Conservation (phyloP, 2,797 vertebrate species). For the Schizopygopsis pylzovi region DNA sequence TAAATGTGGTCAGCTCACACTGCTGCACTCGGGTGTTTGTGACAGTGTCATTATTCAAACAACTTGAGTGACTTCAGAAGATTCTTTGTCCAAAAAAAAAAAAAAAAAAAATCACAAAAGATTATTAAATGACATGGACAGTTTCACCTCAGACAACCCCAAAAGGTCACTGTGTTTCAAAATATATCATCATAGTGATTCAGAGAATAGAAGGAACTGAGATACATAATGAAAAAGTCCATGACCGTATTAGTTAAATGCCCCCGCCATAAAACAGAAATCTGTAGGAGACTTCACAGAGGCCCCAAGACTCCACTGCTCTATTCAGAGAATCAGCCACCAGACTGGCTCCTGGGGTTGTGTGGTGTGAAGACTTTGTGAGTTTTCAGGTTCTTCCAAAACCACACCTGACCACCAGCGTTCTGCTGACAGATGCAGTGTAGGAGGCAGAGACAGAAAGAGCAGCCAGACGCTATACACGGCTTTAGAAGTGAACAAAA, state of each 20-base stretch:
- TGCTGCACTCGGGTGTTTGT: neutral
- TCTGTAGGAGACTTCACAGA: constrained; percentile 52
- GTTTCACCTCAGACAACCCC: constrained; percentile 1
- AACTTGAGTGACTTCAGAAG: neutral
- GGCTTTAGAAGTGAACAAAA: neutral
- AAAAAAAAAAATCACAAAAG: neutral
- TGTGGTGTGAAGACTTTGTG: constrained; percentile 5
- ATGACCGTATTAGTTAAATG: constrained; percentile 41
- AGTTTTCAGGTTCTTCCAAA: constrained; percentile 56
- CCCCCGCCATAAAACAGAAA: constrained; percentile 47
- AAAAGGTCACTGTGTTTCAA: constrained; percentile 48
- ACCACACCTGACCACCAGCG: constrained; percentile 43
- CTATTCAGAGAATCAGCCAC: constrained; percentile 27
- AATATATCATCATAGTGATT: constrained; percentile 17
- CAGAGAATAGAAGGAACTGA: constrained; percentile 28
- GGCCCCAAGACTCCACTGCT: constrained; percentile 49
- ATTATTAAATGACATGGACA: neutral
- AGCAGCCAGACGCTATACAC: neutral
- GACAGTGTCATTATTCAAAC: neutral
- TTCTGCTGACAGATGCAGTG: neutral
- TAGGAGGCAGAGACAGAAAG: neutral
- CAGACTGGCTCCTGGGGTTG: constrained; percentile 22
- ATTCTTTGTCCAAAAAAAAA: neutral
- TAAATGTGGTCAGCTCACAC: constrained; percentile 17
- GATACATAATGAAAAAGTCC: constrained; percentile 35